Conservation (phyloP, 2,797 vertebrate species). For the Coracias cyanogaster region DNA sequence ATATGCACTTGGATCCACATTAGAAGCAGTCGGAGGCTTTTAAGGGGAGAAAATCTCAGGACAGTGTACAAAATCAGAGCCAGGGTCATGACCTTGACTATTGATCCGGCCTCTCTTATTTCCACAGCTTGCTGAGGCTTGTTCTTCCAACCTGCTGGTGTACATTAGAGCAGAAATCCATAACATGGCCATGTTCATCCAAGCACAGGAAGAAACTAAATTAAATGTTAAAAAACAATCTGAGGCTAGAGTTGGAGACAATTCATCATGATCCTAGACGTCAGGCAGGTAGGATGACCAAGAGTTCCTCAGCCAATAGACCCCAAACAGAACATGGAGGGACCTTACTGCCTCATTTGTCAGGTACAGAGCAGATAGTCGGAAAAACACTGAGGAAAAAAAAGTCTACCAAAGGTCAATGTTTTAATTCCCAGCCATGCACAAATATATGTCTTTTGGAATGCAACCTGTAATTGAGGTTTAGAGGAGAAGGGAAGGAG, state of each 20-base stretch:
- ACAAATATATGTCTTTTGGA: constrained; percentile 71
- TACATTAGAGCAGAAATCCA: constrained; percentile 99
- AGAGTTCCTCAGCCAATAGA: constrained; percentile 84
- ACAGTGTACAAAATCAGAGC: constrained; percentile 81
- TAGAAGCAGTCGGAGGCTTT: constrained; percentile 77
- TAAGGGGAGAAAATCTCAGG: constrained; percentile 81
- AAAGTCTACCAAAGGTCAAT: constrained; percentile 85
- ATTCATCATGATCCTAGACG: constrained; percentile 97
- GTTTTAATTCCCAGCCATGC: constrained; percentile 71
- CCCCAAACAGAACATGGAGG: constrained; percentile 81
- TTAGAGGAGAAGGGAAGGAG: not conserved
- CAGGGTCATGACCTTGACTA: constrained; percentile 93
- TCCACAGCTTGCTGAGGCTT: constrained; percentile 92
- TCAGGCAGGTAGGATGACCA: constrained; percentile 88
- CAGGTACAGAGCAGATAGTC: constrained; percentile 80
- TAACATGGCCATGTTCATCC: constrained; percentile 97
- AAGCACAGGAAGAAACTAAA: constrained; percentile 99
- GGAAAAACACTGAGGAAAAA: constrained; percentile 80
- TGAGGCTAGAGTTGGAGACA: constrained; percentile 92
- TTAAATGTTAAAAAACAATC: constrained; percentile 99
- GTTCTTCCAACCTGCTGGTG: constrained; percentile 93
- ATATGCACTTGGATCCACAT: constrained; percentile 72
- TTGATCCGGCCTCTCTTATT: constrained; percentile 97
- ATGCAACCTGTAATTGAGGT: constrained; percentile 68
- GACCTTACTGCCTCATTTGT: constrained; percentile 82